Percentiles rank a stretch among this genome's conserved stretches.
These are phyloP conservation scores for Rhagonycha lutea DNA, from an alignment of 2,888 invertebrate species.

Conservation along the genomic window DNA sequence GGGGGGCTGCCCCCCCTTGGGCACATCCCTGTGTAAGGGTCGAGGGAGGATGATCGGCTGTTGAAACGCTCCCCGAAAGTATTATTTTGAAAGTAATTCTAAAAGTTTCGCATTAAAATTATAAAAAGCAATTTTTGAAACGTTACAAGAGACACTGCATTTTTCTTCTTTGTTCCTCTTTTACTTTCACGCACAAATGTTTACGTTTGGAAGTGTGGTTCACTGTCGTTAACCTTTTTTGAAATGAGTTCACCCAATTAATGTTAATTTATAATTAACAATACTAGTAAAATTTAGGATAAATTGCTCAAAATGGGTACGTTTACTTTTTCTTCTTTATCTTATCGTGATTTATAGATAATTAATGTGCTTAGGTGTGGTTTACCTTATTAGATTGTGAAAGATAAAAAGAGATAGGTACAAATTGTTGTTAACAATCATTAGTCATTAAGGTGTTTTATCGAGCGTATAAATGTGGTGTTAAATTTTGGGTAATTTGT, in stretches of 20 bases:
- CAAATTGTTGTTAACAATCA: background rate
- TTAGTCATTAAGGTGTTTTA: background rate
- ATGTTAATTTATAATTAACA: slow-evolving; percentile 6
- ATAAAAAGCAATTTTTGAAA: too few species aligned
- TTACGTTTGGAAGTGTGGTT: slow-evolving; percentile 14
- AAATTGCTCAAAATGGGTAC: slow-evolving; percentile 19
- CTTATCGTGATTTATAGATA: slow-evolving; percentile 7
- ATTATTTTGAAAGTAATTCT: too few species aligned
- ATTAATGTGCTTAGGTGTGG: slow-evolving; percentile 11
- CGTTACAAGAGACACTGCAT: background rate
- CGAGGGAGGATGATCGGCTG: too few species aligned
- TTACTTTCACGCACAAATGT: background rate
- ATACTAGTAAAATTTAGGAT: slow-evolving; percentile 1
- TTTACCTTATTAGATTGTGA: slow-evolving; percentile 4
- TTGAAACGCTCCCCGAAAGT: too few species aligned
- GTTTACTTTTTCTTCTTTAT: slow-evolving; percentile 2
- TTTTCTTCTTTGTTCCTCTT: background rate
- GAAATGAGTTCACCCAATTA: slow-evolving; percentile 12
- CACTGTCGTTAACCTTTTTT: slow-evolving; percentile 19
- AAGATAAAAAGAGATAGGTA: slow-evolving; percentile 6
- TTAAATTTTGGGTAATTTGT: background rate
- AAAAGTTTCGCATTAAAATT: too few species aligned
- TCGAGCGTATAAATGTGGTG: background rate
- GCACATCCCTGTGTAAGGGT: too few species aligned
- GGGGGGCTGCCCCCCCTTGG: too few species aligned